Evolutionary conservation across 2,113 vertebrate species (phyloP).

Genomic region (Serranochromis macrocephalus): DNA sequence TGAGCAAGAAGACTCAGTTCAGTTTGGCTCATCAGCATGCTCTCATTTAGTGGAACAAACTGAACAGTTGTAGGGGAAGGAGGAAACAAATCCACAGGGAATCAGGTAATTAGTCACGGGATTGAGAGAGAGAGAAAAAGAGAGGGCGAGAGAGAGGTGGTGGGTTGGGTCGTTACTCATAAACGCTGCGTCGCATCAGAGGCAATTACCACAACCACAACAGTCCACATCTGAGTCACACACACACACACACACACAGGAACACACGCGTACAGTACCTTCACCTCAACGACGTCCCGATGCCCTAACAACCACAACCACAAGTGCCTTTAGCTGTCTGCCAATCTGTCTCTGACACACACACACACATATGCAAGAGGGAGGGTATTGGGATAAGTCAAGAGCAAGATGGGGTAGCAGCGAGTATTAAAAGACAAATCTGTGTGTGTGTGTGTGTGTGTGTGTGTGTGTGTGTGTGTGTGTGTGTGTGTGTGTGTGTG

Average conservation of each 20-base stretch:
- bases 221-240: constrained; percentile 31
- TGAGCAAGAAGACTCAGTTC: neutral
- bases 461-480: neutral
- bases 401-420: neutral
- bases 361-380: neutral
- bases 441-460: neutral
- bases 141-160: neutral
- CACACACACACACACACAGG: neutral
- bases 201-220: constrained; percentile 64
- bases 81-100: constrained; percentile 62
- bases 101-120: constrained; percentile 66
- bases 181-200: constrained; percentile 54
- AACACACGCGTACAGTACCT: constrained; percentile 1
- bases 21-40: constrained; percentile 47
- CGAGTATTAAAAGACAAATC: constrained; percentile 15
- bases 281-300: constrained; percentile 49
- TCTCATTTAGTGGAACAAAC: constrained; percentile 59
- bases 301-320: constrained; percentile 58
- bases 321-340: constrained; percentile 54
- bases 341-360: constrained; percentile 15
- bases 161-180: constrained; percentile 49
- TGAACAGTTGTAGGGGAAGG: constrained; percentile 57
- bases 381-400: constrained; percentile 11
- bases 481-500: neutral
- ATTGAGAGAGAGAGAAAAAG: constrained; percentile 6